These are phyloP conservation scores for Herminia tarsipennalis DNA, from an alignment of 2,888 invertebrate genomes.

Conservation along the genomic window DNA sequence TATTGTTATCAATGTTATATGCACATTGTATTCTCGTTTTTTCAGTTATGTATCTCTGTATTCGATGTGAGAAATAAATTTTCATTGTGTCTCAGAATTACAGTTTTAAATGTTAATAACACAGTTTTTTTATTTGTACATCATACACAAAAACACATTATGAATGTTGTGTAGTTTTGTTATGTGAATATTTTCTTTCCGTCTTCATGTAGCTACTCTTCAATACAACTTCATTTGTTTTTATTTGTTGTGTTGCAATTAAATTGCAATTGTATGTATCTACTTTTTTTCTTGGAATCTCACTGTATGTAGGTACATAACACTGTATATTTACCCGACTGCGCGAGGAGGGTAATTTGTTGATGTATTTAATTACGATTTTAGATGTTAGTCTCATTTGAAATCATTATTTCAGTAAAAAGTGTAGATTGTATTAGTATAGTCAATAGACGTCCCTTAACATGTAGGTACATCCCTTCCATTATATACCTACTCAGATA, in stretches of 20 bases:
- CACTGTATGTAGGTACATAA: too few relatives aligned
- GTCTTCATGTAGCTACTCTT: conserved; percentile 4
- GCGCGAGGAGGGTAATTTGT: too few relatives aligned
- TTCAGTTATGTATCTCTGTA: background rate
- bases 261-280: background rate
- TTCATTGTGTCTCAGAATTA: conserved; percentile 4
- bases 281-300: too few relatives aligned
- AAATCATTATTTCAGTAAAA: too few relatives aligned
- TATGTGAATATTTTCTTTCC: background rate
- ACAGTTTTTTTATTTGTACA: background rate
- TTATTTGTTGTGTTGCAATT: background rate
- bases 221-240: background rate
- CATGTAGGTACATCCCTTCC: too few relatives aligned
- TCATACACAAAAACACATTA: conserved; percentile 6
- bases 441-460: too few relatives aligned
- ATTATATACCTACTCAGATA: too few relatives aligned
- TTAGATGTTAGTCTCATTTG: too few relatives aligned
- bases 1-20: conserved; percentile 1
- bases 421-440: too few relatives aligned
- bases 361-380: too few relatives aligned
- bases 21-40: background rate
- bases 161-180: conserved; percentile 3
- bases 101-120: conserved; percentile 13
- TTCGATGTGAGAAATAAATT: background rate
- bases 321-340: too few relatives aligned